phyloP scores from a whole-genome alignment of 2,888 invertebrate genomes.

The Chymomyza caudatula region DNA sequence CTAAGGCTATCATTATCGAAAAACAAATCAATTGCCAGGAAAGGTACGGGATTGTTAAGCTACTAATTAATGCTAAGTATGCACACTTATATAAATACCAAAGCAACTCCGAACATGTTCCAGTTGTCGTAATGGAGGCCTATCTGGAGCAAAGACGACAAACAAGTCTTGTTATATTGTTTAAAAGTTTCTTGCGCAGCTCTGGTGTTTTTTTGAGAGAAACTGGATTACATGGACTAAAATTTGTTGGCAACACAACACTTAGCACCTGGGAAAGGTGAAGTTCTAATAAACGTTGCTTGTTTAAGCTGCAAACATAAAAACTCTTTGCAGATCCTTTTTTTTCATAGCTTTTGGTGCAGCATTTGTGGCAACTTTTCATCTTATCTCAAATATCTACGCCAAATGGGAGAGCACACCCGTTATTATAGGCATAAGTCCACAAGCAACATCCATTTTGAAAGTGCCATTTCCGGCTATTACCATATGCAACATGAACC shows the following conservation, averaged over 20 bases:
- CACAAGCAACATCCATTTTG: constrained; percentile 83
- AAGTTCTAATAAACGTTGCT: not conserved
- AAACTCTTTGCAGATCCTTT: constrained; percentile 80
- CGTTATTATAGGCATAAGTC: constrained; percentile 87
- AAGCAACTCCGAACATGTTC: not conserved
- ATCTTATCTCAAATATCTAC: constrained; percentile 86
- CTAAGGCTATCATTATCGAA: not conserved
- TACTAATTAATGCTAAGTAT: not conserved
- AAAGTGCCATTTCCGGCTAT: constrained; percentile 89
- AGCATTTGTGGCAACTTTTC: constrained; percentile 79
- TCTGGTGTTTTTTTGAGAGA: constrained; percentile 52
- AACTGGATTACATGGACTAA: constrained; percentile 69
- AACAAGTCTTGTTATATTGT: constrained; percentile 23
- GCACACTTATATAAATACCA: not conserved
- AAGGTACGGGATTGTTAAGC: no score
- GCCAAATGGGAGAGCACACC: constrained; percentile 86
- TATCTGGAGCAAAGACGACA: constrained; percentile 1
- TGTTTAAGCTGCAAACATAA: not conserved
- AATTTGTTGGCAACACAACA: constrained; percentile 60
- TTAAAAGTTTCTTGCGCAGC: constrained; percentile 40
- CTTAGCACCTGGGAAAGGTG: constrained; percentile 68
- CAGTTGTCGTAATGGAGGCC: constrained; percentile 22
- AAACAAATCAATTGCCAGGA: not conserved
- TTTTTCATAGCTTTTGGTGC: constrained; percentile 84
- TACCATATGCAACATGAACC: constrained; percentile 91